phyloP scores from a whole-genome alignment of 2,888 invertebrate species.

The Epistrophe eligans region DNA sequence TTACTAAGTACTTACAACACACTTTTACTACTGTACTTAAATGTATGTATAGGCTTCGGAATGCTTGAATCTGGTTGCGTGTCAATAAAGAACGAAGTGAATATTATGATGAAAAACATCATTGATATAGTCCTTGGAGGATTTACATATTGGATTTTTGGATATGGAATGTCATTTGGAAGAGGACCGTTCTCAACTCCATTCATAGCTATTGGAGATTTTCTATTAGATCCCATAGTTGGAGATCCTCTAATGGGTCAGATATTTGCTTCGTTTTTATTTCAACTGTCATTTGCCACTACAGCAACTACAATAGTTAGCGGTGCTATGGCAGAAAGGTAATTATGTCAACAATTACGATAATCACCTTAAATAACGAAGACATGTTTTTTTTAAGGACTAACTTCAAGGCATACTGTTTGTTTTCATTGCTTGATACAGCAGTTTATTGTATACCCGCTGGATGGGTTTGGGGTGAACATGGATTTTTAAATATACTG shows the following conservation, averaged over 20 bases:
- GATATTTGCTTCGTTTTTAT: conserved; percentile 94
- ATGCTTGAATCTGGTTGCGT: conserved; percentile 97
- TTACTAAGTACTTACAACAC: too few species aligned
- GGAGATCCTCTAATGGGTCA: conserved; percentile 92
- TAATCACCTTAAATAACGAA: background rate
- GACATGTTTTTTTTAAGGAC: conserved; percentile 85
- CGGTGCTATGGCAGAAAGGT: conserved; percentile 98
- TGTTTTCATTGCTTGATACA: conserved; percentile 95
- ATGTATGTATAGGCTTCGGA: conserved; percentile 89
- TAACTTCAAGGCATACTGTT: conserved; percentile 95
- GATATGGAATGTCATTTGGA: conserved; percentile 96
- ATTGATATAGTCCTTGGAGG: conserved; percentile 96
- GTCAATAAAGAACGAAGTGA: conserved; percentile 96
- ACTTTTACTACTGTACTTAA: too few species aligned
- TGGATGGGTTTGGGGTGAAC: conserved; percentile 96
- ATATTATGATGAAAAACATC: conserved; percentile 99
- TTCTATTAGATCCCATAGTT: conserved; percentile 90
- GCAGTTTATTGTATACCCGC: conserved; percentile 96
- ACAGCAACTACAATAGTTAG: conserved; percentile 95
- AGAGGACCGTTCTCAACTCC: conserved; percentile 89
- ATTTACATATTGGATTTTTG: conserved; percentile 96
- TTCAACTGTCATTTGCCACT: conserved; percentile 95
- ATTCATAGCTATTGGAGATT: conserved; percentile 93
- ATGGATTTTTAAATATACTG: conserved; percentile 92
- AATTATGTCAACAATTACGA: background rate